Conservation (phyloP, 2,888 invertebrate species). For the Pachliopta kotzebuea region DNA sequence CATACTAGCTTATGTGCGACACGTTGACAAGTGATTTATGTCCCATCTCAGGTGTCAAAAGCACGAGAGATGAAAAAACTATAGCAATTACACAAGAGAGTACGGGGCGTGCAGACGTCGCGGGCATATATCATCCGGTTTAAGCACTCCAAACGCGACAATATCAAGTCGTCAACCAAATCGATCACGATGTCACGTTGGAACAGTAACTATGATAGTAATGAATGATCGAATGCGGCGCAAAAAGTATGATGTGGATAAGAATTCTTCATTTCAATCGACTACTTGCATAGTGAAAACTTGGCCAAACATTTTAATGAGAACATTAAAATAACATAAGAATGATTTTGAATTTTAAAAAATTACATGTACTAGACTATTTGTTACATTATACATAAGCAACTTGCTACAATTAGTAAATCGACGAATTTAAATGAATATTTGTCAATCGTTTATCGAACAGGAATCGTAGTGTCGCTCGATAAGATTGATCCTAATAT, state of each 20-base stretch:
- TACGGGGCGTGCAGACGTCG: conserved; percentile 57
- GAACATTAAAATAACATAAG: neutral
- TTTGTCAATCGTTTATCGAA: neutral
- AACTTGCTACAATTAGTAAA: neutral
- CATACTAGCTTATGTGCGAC: conserved; percentile 59
- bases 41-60: conserved; percentile 68
- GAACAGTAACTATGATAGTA: conserved; percentile 15
- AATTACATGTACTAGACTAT: too few relatives aligned
- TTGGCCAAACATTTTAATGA: conserved; percentile 7
- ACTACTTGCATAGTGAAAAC: neutral
- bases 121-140: conserved; percentile 62
- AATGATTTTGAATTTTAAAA: neutral
- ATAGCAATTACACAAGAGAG: conserved; percentile 62
- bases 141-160: conserved; percentile 55
- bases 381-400: neutral
- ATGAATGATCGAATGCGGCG: conserved; percentile 18
- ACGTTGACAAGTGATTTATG: conserved; percentile 76
- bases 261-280: conserved; percentile 10
- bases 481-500: conserved; percentile 3
- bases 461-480: neutral
- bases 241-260: conserved; percentile 22
- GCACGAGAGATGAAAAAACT: conserved; percentile 49
- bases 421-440: neutral
- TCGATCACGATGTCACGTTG: conserved; percentile 33
- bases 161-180: conserved; percentile 47